Base-by-base conservation (phyloP, 2,113 vertebrate genomes). In the Malurus cyaneus region DNA sequence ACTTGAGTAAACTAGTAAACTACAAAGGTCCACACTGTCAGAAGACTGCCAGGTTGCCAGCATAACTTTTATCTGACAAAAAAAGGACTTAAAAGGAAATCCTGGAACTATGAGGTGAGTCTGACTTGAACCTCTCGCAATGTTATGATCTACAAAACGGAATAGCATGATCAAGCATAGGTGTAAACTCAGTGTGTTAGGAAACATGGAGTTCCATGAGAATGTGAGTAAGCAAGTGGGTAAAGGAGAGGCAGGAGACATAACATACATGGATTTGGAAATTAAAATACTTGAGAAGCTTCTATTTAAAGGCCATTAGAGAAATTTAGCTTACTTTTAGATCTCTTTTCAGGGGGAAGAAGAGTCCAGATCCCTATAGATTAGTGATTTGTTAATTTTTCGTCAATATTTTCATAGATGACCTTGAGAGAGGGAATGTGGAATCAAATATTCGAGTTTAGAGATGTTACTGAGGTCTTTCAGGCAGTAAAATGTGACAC, bases 71-170 rank as follows among this genome's bases (percentile, higher is more conserved):
- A 31, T 20, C 20, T 65, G 23, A 59, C 49, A 34, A 65, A 66
- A 66, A 70, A 61, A 42, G 4, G 3, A 41, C 21, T 65, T 72
- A 14, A 41, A 77, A 69, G 7, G 12, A 87, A 84, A 69, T 65
- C 6, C 16, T 66, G 36, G 11, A 78, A 41, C 41, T 49, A 49
- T 0, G 0, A 13, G 9, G 14, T 53, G 13, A 80, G 6, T 80
- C 60, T 73, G 59, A 83, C 25, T 84, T 66, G 31, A 18, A 49
- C 74, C 73, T 60, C 49, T 77, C 62, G 25, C 10, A 39, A 79
- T 89, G 89, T 39, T 7, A 11, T 3, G 2, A 42, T 29, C 31
- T 81, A 32, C 29, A 84, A 53, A 61, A 60, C 14, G 50, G 50
- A 70, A 53, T 46, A 25, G 31, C 4, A 9, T 49, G 25, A 74